Base-by-base conservation (phyloP, 37 sponge, comb jelly and placozoan genomes). In the Tethya wilhelma region DNA sequence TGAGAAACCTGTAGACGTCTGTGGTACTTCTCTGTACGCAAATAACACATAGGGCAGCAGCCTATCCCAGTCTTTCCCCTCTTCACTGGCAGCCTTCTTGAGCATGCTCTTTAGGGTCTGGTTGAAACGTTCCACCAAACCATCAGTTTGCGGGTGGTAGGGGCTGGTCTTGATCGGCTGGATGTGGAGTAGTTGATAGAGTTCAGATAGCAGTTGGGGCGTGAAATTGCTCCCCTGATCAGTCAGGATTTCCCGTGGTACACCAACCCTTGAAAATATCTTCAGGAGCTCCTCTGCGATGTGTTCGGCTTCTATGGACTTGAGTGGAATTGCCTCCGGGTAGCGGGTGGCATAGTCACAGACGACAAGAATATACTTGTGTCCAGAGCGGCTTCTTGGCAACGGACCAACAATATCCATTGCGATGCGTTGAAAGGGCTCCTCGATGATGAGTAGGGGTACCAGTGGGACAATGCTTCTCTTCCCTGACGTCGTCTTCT, bases 321-420 rank as follows among this genome's bases (percentile, higher is more conserved):
- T 71, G 33, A 85, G 64, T 34, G 86, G 77, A 25, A 90, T 30
- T 1, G 86, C 91, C 60, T 90, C 81, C 5, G 81, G 91, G 39
- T 79, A 90, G 2, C 86, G 23, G 28, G 86, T 90, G 7, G 91
- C 85, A 73, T 84, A 90, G 64, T 84, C 81, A 72, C 85, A 79
- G 22, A 90, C 30, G 8, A 80, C 77, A 9, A 84, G 26, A 7
- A 90, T 74, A 42, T 75, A 90, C 25, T 67, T 42, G 25, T 90
- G 72, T 9, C 86, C 86, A 9, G 56, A 17, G 1, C 55, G 64
- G 37, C 73, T 86, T 38, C 69, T 41, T 17, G 86, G 83, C 6
- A 86, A 58, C 34, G 82, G 87, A 28, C 87, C 87, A 1, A 90
- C 79, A 62, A 85, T 85, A 38, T 90, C 91, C 82, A 86, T 90